These are phyloP conservation scores for Euschistus heros DNA, from an alignment of 1,140 invertebrate species.

Conservation along the genomic window DNA sequence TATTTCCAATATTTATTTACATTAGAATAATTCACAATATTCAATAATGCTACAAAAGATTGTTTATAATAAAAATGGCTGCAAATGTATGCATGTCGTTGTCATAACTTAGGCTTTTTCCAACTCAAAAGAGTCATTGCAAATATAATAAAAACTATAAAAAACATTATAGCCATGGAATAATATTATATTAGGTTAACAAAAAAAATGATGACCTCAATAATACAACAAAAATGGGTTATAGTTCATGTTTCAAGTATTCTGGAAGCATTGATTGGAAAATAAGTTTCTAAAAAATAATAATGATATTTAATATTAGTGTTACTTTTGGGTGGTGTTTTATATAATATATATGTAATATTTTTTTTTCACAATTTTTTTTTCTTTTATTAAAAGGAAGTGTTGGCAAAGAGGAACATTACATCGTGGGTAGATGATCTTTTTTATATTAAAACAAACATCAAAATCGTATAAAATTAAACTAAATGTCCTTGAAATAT, in stretches of 20 bases:
- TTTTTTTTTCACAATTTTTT: background rate
- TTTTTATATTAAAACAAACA: background rate
- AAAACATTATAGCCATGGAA: constrained; percentile 12
- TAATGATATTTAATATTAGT: background rate
- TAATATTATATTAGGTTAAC: background rate
- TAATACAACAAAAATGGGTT: too few species aligned
- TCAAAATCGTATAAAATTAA: too few species aligned
- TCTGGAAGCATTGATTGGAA: too few species aligned
- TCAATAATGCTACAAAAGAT: constrained; percentile 11
- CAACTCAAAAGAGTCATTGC: constrained; percentile 7
- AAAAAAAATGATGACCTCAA: background rate
- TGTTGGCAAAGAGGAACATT: constrained; percentile 8
- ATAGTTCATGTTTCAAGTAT: too few species aligned
- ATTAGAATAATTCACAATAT: constrained; percentile 15
- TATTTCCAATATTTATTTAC: background rate
- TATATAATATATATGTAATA: background rate
- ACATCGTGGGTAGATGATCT: constrained; percentile 1
- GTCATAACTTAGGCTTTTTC: constrained; percentile 15
- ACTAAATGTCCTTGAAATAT: too few species aligned
- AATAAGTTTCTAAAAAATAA: background rate
- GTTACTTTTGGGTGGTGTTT: background rate
- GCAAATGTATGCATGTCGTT: constrained; percentile 7
- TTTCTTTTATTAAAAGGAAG: background rate
- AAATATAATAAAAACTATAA: background rate
- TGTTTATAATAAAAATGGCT: constrained; percentile 11